These are phyloP conservation scores for Liasis olivaceus DNA, from an alignment of 2,797 vertebrate genomes.

Conservation along the genomic window DNA sequence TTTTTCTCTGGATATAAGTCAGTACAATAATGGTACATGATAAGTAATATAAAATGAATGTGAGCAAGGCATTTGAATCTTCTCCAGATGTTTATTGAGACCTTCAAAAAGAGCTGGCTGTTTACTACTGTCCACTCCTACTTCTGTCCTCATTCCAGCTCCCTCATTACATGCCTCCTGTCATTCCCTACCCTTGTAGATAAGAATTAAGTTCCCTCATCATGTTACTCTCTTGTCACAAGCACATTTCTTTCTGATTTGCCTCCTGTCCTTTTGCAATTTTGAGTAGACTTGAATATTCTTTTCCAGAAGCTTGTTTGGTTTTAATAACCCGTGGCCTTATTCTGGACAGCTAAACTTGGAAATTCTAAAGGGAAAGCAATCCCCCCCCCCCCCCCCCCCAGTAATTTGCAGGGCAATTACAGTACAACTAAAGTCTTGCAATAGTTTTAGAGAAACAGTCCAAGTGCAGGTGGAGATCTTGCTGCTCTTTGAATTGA, in stretches of 20 bases:
- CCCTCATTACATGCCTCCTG: neutral
- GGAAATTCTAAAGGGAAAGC: neutral
- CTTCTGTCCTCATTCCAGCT: neutral
- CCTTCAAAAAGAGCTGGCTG: neutral
- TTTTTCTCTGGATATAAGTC: neutral
- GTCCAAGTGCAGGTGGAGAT: neutral
- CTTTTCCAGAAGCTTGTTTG: neutral
- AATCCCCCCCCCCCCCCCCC: neutral
- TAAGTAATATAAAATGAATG: neutral
- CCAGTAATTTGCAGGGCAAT: neutral
- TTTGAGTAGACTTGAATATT: neutral
- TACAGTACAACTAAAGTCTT: neutral
- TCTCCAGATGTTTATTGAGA: neutral
- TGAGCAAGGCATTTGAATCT: neutral
- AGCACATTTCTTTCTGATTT: neutral
- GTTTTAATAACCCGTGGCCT: neutral
- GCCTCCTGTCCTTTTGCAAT: neutral
- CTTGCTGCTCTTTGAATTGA: neutral
- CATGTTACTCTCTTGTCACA: neutral
- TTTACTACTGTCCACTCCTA: neutral
- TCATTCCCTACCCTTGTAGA: neutral
- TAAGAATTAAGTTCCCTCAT: neutral
- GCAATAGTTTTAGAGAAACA: neutral
- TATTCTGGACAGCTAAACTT: neutral
- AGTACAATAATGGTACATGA: neutral